A percentile compares a stretch with the other conserved stretches of the same genome.
phyloP scores from a whole-genome alignment of 2,888 invertebrate species.

The Piscicola geometra region DNA sequence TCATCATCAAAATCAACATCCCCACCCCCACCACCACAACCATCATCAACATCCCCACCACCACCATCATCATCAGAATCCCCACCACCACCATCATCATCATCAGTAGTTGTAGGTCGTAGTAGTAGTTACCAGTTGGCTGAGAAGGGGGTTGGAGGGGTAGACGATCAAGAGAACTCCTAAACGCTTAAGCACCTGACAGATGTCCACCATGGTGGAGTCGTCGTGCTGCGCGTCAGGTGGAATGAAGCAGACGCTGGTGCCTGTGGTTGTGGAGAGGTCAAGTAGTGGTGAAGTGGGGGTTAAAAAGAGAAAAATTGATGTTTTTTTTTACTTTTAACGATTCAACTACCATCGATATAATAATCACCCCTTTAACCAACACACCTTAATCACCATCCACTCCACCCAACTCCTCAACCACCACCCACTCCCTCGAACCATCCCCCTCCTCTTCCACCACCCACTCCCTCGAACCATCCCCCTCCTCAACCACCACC shows the following conservation, averaged over 20 bases:
- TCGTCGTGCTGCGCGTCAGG: not conserved
- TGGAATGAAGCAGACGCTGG: slow-evolving; percentile 6
- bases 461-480: not conserved
- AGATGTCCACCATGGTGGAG: slow-evolving; percentile 3
- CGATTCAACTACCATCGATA: no score
- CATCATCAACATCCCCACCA: no score
- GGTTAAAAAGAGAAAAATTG: no score
- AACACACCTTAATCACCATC: no score
- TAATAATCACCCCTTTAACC: not conserved
- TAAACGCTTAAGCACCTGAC: slow-evolving; percentile 1
- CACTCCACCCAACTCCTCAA: not conserved
- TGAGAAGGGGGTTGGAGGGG: not conserved
- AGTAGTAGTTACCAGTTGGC: not conserved
- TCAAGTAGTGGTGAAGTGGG: not conserved
- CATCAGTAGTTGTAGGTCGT: not conserved
- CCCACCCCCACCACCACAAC: no score
- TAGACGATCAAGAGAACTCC: slow-evolving; percentile 17
- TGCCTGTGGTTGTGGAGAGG: slow-evolving; percentile 7
- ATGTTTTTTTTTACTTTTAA: no score
- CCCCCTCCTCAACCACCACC: slow-evolving; percentile 4
- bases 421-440: not conserved
- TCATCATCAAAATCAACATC: not conserved
- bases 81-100: no score
- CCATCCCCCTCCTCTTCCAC: not conserved
- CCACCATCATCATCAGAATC: no score